Percentiles rank a stretch among this genome's conserved stretches.
Conservation (phyloP, 1,140 invertebrate genomes). For the Carcinoscorpius rotundicauda region DNA sequence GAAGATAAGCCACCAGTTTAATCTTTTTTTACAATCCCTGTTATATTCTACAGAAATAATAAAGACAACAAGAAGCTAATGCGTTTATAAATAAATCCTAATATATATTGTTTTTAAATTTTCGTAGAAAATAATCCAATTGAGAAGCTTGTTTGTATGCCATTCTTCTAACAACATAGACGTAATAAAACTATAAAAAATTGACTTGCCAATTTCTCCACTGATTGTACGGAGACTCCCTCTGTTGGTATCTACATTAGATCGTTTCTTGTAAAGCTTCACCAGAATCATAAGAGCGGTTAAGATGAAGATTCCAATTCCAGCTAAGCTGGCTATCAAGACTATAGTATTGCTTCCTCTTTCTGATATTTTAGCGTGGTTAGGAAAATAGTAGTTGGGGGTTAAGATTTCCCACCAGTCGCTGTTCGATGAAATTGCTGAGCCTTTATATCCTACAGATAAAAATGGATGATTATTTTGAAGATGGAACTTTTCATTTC, state of each 20-base stretch:
- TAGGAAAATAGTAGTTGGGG: conserved; percentile 21
- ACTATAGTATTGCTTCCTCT: conserved; percentile 20
- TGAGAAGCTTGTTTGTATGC: too few species aligned
- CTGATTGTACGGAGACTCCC: conserved; percentile 19
- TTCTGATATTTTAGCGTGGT: conserved; percentile 2
- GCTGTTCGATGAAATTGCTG: conserved; percentile 6
- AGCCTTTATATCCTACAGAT: neutral
- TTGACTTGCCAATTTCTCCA: conserved; percentile 13
- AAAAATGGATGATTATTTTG: too few species aligned
- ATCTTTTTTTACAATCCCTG: neutral
- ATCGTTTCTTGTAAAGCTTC: conserved; percentile 14
- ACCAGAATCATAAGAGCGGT: conserved; percentile 21
- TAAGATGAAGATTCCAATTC: conserved; percentile 21
- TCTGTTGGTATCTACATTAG: conserved; percentile 13
- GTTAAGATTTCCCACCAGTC: conserved; percentile 22
- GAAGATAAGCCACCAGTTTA: too few species aligned
- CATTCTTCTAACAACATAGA: neutral
- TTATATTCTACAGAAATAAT: neutral
- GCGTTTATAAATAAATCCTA: too few species aligned
- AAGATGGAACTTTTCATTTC: too few species aligned
- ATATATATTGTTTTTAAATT: too few species aligned
- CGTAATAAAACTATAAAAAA: neutral
- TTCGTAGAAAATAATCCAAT: too few species aligned
- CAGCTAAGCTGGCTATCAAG: conserved; percentile 17
- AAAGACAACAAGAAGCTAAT: neutral